A percentile compares a stretch with the other conserved stretches of the same genome.
Evolutionary conservation across 2,888 invertebrate species (phyloP).

Genomic region (Parthenolecanium corni): DNA sequence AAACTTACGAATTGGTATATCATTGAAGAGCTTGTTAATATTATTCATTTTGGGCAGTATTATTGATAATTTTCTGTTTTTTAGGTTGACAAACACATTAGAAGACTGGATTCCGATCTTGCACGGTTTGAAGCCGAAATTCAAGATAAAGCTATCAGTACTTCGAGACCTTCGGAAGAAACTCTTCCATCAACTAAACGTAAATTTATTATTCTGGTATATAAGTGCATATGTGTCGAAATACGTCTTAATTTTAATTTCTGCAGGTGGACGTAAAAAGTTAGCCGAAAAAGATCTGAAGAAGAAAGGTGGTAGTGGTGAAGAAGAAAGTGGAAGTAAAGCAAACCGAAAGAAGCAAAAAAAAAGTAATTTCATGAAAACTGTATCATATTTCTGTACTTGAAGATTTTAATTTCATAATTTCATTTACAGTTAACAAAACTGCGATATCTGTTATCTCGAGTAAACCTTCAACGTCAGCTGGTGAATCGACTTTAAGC

Average conservation of each 20-base stretch:
- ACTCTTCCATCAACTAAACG: slow-evolving; percentile 42
- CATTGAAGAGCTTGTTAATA: not conserved
- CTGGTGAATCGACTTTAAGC: slow-evolving; percentile 19
- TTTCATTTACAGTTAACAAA: not conserved
- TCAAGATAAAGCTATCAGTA: slow-evolving; percentile 80
- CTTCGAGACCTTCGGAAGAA: slow-evolving; percentile 54
- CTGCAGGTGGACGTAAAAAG: slow-evolving; percentile 55
- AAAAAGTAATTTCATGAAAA: slow-evolving; percentile 40
- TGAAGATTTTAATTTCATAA: slow-evolving; percentile 32
- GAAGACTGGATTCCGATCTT: slow-evolving; percentile 88
- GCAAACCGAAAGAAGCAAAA: slow-evolving; percentile 47
- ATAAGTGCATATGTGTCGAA: not conserved
- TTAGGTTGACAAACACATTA: slow-evolving; percentile 88
- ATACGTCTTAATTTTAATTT: not conserved
- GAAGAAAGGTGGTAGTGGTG: slow-evolving; percentile 45
- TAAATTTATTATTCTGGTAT: not conserved
- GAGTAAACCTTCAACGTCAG: slow-evolving; percentile 25
- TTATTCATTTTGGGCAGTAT: no score
- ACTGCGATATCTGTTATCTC: slow-evolving; percentile 12
- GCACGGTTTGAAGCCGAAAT: slow-evolving; percentile 93
- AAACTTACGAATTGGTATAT: slow-evolving; percentile 80
- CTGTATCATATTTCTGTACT: not conserved
- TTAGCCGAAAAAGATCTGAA: slow-evolving; percentile 53
- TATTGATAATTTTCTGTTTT: not conserved
- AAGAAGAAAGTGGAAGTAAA: slow-evolving; percentile 41